Evolutionary conservation across 2,113 vertebrate genomes (phyloP), one percentile per base, ranked within the genome.

Genomic region (Tautogolabrus adspersus): DNA sequence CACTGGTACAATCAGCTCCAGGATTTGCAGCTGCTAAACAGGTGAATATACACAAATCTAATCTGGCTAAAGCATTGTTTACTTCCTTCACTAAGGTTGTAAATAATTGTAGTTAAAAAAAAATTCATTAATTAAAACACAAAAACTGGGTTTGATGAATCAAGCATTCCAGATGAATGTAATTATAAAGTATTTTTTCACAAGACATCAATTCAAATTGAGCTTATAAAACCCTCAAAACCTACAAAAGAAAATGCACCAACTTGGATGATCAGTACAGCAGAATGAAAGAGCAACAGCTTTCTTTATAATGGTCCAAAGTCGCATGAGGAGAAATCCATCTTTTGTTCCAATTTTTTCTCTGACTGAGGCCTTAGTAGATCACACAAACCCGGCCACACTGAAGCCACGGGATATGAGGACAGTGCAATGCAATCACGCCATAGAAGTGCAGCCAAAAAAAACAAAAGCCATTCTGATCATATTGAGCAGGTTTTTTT

Each of bases 1-100:
- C n/a, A 87, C 70, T 94, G 77, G 90, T 57, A 46, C 37, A n/a
- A 22, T 34, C 83, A 87, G 74, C 55, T 93, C 40, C 81, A 85
- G 64, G 30, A 73, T 5, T 51, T 86, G 30, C 82, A 89, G 67
- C 8, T 87, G 23, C 71, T 79, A 61, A 73, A 83, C 76, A 94
- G 93, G 94, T 95, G 71, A 90, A 10, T 66, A n/a, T 56, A 21
- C 37, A 42, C 38, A 77, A 63, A 47, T 46, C 9, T n/a, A 66
- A 18, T 30, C 55, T 52, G 2, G 62, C 51, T 37, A 49, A 5
- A 46, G 12, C 5, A 46, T 15, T 16, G 44, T 9, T 46, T 13
- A 46, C 44, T 11, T 46, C 38, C 38, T 40, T 9, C 10, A 40
- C 38, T 40, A 40, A 40, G 38, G 38, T 40, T 9, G 38, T 8